Percentiles rank a stretch among this genome's conserved stretches.
Conservation (phyloP, 2,888 invertebrate genomes). For the Tachina lurida region DNA sequence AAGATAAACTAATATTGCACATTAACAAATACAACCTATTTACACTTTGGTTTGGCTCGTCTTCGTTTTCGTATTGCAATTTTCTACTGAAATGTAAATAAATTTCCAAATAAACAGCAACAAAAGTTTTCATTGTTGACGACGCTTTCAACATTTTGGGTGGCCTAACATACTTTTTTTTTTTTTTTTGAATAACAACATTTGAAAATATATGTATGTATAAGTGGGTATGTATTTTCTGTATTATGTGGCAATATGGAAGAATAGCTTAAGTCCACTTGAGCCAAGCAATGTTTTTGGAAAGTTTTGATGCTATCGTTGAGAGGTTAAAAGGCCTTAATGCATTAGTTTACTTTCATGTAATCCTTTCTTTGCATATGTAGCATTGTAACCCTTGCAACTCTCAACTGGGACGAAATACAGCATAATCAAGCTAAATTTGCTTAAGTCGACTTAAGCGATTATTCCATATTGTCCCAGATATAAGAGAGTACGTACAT, state of each 20-base stretch:
- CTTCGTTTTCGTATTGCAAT: conserved; percentile 26
- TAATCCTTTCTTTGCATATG: too few species aligned
- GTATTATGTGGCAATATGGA: neutral
- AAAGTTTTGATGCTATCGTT: too few species aligned
- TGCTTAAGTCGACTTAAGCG: too few species aligned
- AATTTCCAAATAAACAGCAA: conserved; percentile 38
- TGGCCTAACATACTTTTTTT: conserved; percentile 47
- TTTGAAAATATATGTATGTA: conserved; percentile 19
- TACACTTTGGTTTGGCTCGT: conserved; percentile 30
- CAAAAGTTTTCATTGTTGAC: conserved; percentile 1
- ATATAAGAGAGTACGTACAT: conserved; percentile 6
- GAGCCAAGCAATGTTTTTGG: too few species aligned
- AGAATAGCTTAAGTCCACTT: too few species aligned
- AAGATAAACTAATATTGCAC: conserved; percentile 20
- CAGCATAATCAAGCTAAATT: too few species aligned
- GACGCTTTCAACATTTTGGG: conserved; percentile 17
- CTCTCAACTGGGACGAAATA: too few species aligned
- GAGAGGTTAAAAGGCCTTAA: too few species aligned
- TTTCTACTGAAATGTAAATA: conserved; percentile 36
- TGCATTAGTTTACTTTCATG: too few species aligned
- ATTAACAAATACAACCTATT: conserved; percentile 23
- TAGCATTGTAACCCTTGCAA: too few species aligned
- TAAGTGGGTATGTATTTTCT: neutral
- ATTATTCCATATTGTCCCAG: too few species aligned
- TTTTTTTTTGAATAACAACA: neutral